Evolutionary conservation across 2,113 vertebrate genomes (phyloP), one percentile per base, ranked within the genome.

Genomic region (Misgurnus mizolepis): DNA sequence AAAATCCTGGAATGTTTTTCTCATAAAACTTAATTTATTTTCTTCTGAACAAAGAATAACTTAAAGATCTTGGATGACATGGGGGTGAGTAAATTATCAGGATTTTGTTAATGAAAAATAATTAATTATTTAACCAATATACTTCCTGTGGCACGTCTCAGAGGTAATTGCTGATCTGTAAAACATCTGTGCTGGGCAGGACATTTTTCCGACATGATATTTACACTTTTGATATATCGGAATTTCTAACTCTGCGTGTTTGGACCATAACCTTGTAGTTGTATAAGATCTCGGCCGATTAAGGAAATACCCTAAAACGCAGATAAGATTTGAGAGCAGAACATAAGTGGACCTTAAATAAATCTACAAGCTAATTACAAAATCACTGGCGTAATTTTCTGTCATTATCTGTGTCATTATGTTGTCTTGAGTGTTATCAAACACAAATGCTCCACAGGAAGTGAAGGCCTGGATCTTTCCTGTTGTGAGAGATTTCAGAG

Each of bases 401-500:
- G 41, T 67, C 14, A 47, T 67, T 80, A 80, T 41, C 60, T 22
- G 12, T 69, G 41, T 67, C 14, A 47, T 67, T 80, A 80, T 72
- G 58, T 77, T 22, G 34, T 56, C 62, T 78, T 11, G 17, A 12
- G 11, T 22, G 53, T 73, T 67, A 84, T 84, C 76, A 69, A 75
- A 69, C 69, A 68, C 55, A 74, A 78, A 62, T 34, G 18, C 39
- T 40, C 60, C 4, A 45, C 75, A 79, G 68, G 65, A 65, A 82
- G 74, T 9, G 12, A 15, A 41, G 76, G 66, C 68, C n/a, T 41
- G 27, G 49, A 49, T 65, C 64, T 34, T 75, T 84, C 76, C 79
- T 49, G n/a, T 50, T 71, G 50, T 17, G 27, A 76, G 49, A 61
- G 78, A 80, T 79, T 74, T 64, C 49, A 74, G 81, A 85, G 76